Evolutionary conservation across 2,113 vertebrate genomes (phyloP), one percentile per base, ranked within the genome.

Genomic region (Cyprinus carpio): DNA sequence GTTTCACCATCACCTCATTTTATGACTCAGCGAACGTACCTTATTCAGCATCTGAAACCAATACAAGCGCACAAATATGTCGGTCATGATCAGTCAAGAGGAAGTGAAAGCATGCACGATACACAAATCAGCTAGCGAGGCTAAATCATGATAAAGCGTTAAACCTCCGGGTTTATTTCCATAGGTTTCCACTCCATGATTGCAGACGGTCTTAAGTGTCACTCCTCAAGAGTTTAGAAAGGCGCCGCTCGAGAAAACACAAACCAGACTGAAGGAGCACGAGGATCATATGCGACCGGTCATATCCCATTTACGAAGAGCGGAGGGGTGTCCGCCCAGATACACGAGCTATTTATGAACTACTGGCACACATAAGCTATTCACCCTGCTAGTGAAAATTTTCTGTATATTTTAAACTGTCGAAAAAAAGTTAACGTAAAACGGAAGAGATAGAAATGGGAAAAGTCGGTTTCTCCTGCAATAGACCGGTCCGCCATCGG

Each of bases 111-210:
- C 64, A 78, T 12, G 27, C 16, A 23, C 1, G 51, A 9, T 4
- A 34, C 2, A 84, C 13, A n/a, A 37, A 18, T 4, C 16, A n/a
- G 43, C 16, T n/a, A 23, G n/a, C 34, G 8, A 27, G 20, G 60
- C 15, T 81, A 13, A 64, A 40, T 46, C 60, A 5, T 0, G 54
- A 82, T 23, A 6, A 25, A 20, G 78, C 25, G 4, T 15, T 84
- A 51, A 7, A 98, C 97, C 97, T 98, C 97, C 0, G 97, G 98
- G 91, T 98, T 98, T 12, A 98, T 97, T 87, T 99, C 97, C 96
- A 98, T 97, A 0, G 97, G 92, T 29, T 96, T 95, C 95, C 97
- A 97, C 93, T 95, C 95, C 98, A 98, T 98, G 87, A 85, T 93
- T 29, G 40, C n/a, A 16, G 25, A 23, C 4, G 31, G 11, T 18